Conservation (phyloP, 2,888 invertebrate genomes). For the Lasioglossum villosulum region DNA sequence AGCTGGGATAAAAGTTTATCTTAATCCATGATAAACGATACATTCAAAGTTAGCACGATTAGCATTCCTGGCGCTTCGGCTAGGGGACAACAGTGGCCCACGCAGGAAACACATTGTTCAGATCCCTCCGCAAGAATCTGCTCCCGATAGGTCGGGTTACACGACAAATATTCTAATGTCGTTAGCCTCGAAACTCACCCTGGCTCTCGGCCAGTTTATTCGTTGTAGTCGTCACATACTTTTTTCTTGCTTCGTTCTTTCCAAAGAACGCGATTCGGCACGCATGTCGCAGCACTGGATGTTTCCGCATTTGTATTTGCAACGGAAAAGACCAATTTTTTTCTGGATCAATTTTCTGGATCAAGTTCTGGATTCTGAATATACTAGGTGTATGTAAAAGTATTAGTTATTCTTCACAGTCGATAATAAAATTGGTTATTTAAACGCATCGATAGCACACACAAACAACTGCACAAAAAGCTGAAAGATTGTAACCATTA, state of each 20-base stretch:
- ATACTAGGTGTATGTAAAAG: background rate
- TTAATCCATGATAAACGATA: background rate
- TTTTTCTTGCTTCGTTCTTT: background rate
- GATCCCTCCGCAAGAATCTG: conserved; percentile 24
- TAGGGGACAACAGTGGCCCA: background rate
- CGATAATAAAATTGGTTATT: no score
- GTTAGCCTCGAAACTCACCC: conserved; percentile 59
- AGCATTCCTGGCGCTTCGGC: background rate
- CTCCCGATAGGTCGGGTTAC: conserved; percentile 51
- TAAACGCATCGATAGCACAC: no score
- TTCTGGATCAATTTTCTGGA: no score
- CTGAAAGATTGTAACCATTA: background rate
- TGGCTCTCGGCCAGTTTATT: conserved; percentile 64
- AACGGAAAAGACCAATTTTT: background rate
- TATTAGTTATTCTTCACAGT: background rate
- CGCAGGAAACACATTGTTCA: conserved; percentile 15
- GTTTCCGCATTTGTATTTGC: background rate
- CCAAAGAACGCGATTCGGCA: background rate
- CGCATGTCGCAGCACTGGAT: no score
- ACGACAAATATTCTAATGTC: conserved; percentile 70
- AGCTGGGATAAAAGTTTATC: no score
- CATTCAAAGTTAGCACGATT: background rate
- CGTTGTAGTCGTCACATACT: conserved; percentile 42
- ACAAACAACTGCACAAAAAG: background rate
- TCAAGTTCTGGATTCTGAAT: no score